Evolutionary conservation across 2,113 vertebrate genomes (phyloP), one percentile per base, ranked within the genome.

Genomic region (Semnopithecus entellus): DNA sequence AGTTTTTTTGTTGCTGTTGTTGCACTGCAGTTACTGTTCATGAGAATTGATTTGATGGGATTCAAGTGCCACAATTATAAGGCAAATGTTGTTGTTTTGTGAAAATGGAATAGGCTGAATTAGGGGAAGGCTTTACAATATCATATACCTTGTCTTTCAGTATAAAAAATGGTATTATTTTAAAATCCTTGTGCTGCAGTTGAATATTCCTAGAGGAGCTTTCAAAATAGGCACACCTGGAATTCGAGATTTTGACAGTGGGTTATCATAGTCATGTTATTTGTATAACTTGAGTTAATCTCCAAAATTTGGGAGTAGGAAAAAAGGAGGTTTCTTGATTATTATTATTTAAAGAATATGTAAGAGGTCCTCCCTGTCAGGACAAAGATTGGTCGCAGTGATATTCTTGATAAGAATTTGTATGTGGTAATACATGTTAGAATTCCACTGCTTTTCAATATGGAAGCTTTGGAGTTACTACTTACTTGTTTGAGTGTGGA

Each of bases 1-100:
- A 76, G 55, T 75, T 89, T 84, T 48, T 25, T 76, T 90, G 52
- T 22, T 40, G 11, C 12, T 61, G 50, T 18, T 43, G 38, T 45
- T 52, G 27, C 8, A 18, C 30, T 89, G 48, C 35, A 88, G 17
- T 40, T 78, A 94, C 83, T 92, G 4, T 84, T 14, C 12, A 23
- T 57, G 38, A 32, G 23, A 23, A 88, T 80, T 78, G 38, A 78
- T 95, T 27, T 0, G 0, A 30, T 78, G 1, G 0, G 4, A 45
- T 97, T 96, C 95, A 87, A 23, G 35, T 59, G 35, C 70, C 48
- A 94, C 30, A 3, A 57, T 92, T 97, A 72, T 90, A 79, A 95
- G 76, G 50, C 76, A 92, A 90, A 82, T 92, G 59, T 23, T 82
- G 23, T 82, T n/a, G 43, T 73, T 97, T 96, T 95, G 38, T 96